Evolutionary conservation across 2,888 invertebrate species (phyloP).

Genomic region (Prionchulus punctatus): DNA sequence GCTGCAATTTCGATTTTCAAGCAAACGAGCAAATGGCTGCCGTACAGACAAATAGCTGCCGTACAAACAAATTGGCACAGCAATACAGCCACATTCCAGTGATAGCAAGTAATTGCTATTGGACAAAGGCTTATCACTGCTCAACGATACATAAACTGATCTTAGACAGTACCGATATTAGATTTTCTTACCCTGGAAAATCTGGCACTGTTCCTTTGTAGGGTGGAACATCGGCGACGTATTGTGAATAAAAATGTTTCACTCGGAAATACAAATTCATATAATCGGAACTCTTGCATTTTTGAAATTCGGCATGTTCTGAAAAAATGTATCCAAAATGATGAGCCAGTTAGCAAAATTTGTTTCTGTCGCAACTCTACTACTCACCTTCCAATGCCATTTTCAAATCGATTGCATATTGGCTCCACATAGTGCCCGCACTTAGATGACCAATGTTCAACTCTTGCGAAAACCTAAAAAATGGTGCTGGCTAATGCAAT

Average conservation of each 20-base stretch:
- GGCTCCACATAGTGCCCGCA: slow-evolving; percentile 90
- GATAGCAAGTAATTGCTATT: no score
- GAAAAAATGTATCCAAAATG: slow-evolving; percentile 10
- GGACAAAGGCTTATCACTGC: no score
- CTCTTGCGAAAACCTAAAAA: slow-evolving; percentile 72
- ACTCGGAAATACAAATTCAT: slow-evolving; percentile 99
- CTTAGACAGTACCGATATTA: no score
- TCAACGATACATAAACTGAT: no score
- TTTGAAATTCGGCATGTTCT: slow-evolving; percentile 85
- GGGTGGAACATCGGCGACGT: slow-evolving; percentile 89
- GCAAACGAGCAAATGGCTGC: no score
- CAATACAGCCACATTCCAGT: no score
- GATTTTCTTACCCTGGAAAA: slow-evolving; percentile 63
- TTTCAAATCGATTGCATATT: slow-evolving; percentile 78
- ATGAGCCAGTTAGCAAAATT: background rate
- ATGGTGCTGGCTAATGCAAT: background rate
- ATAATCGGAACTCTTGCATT: slow-evolving; percentile 94
- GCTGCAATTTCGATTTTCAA: no score
- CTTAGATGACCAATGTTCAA: slow-evolving; percentile 94
- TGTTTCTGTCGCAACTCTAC: background rate
- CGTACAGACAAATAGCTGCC: no score
- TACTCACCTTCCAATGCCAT: slow-evolving; percentile 63
- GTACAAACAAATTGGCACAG: no score
- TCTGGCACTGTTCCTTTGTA: slow-evolving; percentile 93
- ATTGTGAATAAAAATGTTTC: slow-evolving; percentile 94